These are phyloP conservation scores for Brachyhypopomus gauderio DNA, from an alignment of 2,113 vertebrate genomes.

Conservation along the genomic window DNA sequence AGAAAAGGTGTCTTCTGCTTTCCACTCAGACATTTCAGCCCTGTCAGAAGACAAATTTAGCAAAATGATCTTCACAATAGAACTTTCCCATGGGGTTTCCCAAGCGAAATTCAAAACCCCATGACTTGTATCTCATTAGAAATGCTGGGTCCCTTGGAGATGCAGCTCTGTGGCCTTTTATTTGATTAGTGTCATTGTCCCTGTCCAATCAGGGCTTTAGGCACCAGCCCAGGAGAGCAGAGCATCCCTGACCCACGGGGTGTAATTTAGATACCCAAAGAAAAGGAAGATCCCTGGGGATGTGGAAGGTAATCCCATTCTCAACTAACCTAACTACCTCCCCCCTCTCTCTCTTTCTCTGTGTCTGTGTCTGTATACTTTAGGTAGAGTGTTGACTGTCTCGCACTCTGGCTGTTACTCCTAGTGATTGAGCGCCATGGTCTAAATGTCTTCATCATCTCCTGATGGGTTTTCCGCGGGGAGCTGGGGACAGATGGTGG, in stretches of 20 bases:
- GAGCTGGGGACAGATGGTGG: conserved; percentile 64
- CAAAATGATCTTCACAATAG: not conserved
- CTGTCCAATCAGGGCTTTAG: conserved; percentile 36
- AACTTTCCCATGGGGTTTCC: conserved; percentile 12
- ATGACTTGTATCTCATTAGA: conserved; percentile 6
- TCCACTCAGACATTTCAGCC: not conserved
- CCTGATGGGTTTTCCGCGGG: conserved; percentile 59
- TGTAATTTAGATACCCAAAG: conserved; percentile 58
- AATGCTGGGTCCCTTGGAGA: conserved; percentile 28
- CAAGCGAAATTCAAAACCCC: conserved; percentile 24
- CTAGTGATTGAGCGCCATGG: conserved; percentile 48
- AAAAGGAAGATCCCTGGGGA: conserved; percentile 51
- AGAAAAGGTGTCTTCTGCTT: not conserved
- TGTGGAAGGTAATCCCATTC: conserved; percentile 56
- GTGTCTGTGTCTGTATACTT: conserved; percentile 20
- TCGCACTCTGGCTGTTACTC: conserved; percentile 24
- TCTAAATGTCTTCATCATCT: conserved; percentile 64
- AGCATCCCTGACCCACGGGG: conserved; percentile 42
- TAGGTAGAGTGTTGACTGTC: conserved; percentile 37
- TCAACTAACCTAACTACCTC: conserved; percentile 42
- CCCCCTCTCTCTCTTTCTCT: not conserved
- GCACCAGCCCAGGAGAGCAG: conserved; percentile 43
- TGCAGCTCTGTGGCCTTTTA: conserved; percentile 5
- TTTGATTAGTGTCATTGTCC: conserved; percentile 41
- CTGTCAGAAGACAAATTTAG: not conserved